These are phyloP conservation scores for Ranitomeya imitator DNA, from an alignment of 2,113 vertebrate species.

Conservation along the genomic window DNA sequence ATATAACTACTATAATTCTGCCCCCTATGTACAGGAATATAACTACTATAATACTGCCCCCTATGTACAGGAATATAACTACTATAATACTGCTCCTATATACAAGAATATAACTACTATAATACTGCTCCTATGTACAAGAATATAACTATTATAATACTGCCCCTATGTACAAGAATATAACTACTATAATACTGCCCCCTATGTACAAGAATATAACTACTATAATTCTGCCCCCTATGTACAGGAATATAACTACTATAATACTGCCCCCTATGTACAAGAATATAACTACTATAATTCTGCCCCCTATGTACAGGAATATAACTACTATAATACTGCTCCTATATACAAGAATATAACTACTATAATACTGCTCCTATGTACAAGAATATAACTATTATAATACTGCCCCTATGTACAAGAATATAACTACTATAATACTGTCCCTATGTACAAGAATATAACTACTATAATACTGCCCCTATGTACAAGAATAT, in stretches of 20 bases:
- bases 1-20: slow-evolving; percentile 9
- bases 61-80: background rate
- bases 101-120: no score
- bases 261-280: slow-evolving; percentile 3
- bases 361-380: slow-evolving; percentile 11
- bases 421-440: background rate
- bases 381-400: background rate
- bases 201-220: no score
- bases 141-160: no score
- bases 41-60: slow-evolving; percentile 2
- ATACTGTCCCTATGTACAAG: background rate
- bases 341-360: no score
- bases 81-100: no score
- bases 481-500: background rate
- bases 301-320: background rate
- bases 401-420: no score
- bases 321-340: background rate
- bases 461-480: slow-evolving; percentile 13
- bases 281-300: slow-evolving; percentile 1
- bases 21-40: background rate
- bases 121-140: no score
- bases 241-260: background rate
- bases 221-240: background rate
- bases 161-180: no score
- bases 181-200: no score